phyloP scores from a whole-genome alignment of 2,113 vertebrate species.

The Orientallactaga bullata region DNA sequence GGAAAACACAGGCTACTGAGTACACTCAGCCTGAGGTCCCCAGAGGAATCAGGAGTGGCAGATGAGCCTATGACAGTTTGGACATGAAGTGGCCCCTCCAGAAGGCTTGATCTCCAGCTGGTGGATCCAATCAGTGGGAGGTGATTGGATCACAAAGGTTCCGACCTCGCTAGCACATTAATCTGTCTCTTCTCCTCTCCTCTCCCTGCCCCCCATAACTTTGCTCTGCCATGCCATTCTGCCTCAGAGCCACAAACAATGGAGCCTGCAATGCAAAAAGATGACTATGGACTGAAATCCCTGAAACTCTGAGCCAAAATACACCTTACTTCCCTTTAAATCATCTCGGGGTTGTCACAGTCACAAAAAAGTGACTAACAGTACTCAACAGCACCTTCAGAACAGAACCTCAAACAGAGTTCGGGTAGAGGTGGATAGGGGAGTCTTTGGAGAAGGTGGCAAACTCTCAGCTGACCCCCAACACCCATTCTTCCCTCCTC shows the following conservation, averaged over 20 bases:
- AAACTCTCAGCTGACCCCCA: neutral
- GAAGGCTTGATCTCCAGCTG: neutral
- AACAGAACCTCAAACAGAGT: neutral
- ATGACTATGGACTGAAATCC: neutral
- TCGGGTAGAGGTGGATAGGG: neutral
- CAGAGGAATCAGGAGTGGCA: neutral
- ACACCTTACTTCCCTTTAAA: neutral
- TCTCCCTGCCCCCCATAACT: neutral
- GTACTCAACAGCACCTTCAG: neutral
- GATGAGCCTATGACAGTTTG: neutral
- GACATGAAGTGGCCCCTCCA: neutral
- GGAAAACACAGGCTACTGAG: neutral
- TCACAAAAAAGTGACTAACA: neutral
- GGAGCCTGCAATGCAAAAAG: neutral
- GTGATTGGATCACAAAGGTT: neutral
- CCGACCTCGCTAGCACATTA: neutral
- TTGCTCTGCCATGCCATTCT: neutral
- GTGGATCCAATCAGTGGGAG: neutral
- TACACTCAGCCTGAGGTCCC: neutral
- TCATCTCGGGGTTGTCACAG: neutral
- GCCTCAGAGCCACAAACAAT: neutral
- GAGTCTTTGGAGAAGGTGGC: neutral
- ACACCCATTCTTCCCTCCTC: neutral
- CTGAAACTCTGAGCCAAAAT: neutral
- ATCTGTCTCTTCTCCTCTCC: neutral